phyloP scores from a whole-genome alignment of 1,140 invertebrate genomes.

The Drosophila kurseongensis region DNA sequence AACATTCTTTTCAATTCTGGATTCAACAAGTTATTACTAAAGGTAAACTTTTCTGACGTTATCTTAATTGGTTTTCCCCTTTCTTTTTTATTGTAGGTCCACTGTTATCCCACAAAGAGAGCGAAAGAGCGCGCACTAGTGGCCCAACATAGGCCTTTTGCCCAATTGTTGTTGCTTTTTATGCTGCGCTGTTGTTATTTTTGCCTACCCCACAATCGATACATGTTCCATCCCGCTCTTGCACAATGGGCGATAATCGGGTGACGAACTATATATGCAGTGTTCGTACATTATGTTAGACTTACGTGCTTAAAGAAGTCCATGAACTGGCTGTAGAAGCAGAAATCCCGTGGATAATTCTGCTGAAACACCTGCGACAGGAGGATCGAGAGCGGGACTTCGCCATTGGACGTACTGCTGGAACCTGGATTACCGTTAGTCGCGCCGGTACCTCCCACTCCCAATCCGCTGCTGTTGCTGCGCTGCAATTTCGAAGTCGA shows the following conservation, averaged over 20 bases:
- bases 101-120: constrained; percentile 27
- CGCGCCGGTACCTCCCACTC: constrained; percentile 8
- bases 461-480: constrained; percentile 21
- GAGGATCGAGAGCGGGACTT: constrained; percentile 15
- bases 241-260: constrained; percentile 27
- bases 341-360: constrained; percentile 50
- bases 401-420: constrained; percentile 16
- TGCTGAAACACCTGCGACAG: constrained; percentile 59
- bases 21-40: neutral
- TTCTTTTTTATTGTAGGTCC: neutral
- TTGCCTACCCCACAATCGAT: constrained; percentile 36
- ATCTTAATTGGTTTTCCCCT: neutral
- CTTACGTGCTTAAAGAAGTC: constrained; percentile 77
- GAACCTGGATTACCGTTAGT: constrained; percentile 11
- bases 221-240: constrained; percentile 15
- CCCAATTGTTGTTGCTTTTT: constrained; percentile 43
- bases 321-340: constrained; percentile 56
- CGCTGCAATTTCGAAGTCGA: constrained; percentile 52
- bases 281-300: constrained; percentile 14
- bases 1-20: neutral
- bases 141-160: constrained; percentile 40
- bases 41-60: neutral
- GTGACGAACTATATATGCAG: constrained; percentile 33
- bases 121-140: constrained; percentile 24
- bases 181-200: constrained; percentile 31